These are phyloP conservation scores for Donacobius atricapilla DNA, from an alignment of 2,113 vertebrate species.

Conservation along the genomic window DNA sequence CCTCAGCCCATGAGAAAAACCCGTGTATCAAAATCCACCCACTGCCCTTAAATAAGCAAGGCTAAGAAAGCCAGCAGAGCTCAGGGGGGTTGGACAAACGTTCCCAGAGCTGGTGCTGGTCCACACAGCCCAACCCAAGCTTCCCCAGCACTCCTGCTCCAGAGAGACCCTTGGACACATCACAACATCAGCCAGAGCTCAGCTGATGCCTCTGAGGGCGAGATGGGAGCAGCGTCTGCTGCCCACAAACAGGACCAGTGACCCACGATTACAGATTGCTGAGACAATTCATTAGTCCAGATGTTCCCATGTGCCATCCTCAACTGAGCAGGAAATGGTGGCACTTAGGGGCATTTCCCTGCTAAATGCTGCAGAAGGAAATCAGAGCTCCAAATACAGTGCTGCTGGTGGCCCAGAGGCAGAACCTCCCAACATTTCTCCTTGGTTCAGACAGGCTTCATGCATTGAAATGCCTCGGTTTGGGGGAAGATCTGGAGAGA, in stretches of 20 bases:
- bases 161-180: rapidly evolving
- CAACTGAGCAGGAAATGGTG: not conserved
- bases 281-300: not conserved
- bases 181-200: not conserved
- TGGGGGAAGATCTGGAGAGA: not conserved
- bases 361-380: not conserved
- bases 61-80: not conserved
- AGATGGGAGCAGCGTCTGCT: not conserved
- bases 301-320: not conserved
- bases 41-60: rapidly evolving
- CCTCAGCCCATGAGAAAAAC: rapidly evolving
- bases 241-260: not conserved
- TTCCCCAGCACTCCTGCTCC: not conserved
- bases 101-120: not conserved
- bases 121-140: not conserved
- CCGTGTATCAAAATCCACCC: not conserved
- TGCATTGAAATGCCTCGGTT: not conserved
- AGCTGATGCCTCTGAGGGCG: not conserved
- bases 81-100: not conserved
- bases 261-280: not conserved
- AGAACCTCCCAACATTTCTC: not conserved
- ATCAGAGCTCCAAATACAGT: not conserved
- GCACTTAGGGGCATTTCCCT: not conserved
- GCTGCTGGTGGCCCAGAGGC: not conserved
- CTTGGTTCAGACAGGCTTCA: not conserved